Evolutionary conservation across 2,113 vertebrate genomes (phyloP).

Genomic region (Picathartes gymnocephalus): DNA sequence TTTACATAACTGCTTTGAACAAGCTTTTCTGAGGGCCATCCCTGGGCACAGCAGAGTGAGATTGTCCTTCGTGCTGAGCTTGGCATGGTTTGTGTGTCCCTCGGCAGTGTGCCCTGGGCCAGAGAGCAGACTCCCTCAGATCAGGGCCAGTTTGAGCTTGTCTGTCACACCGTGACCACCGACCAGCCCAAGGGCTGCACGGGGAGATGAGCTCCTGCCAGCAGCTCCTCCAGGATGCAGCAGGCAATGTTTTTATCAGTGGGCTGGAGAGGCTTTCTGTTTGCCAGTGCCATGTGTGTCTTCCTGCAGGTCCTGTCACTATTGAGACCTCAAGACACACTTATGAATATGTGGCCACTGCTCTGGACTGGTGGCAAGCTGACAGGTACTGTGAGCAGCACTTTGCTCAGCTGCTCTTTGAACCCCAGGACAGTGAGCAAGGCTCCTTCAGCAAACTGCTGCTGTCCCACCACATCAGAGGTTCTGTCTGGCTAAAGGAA

Average conservation of each 20-base stretch:
- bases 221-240: background rate
- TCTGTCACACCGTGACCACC: background rate
- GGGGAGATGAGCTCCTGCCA: background rate
- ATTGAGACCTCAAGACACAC: slow-evolving; percentile 59
- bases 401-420: slow-evolving; percentile 73
- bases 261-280: background rate
- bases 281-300: background rate
- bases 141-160: background rate
- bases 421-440: background rate
- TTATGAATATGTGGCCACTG: slow-evolving; percentile 74
- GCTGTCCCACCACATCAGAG: slow-evolving; percentile 31
- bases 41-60: background rate
- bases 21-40: background rate
- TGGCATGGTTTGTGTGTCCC: accelerated
- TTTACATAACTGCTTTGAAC: background rate
- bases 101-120: accelerated
- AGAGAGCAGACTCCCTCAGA: accelerated
- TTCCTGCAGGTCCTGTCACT: slow-evolving; percentile 42
- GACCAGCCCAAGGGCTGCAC: background rate
- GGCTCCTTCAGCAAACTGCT: slow-evolving; percentile 44
- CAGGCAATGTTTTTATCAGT: background rate
- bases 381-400: slow-evolving; percentile 73
- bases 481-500: slow-evolving; percentile 74
- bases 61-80: background rate
- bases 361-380: slow-evolving; percentile 76